Base-by-base conservation (phyloP, 2,797 vertebrate species). In the Gymnopithys bicolor region DNA sequence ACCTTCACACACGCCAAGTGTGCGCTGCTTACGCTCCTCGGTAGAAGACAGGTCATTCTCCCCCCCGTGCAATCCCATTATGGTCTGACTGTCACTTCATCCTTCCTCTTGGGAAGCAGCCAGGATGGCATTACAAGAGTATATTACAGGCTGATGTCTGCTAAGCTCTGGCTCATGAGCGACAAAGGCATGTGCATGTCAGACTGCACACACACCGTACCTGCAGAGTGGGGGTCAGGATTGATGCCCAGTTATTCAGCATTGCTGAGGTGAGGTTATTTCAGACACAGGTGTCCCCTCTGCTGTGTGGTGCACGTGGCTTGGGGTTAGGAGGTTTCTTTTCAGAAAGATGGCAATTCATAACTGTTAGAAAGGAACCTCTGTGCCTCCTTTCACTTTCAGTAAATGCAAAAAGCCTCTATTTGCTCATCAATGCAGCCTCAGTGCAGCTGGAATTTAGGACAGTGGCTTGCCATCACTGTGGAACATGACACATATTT, bases 51-150 rank as follows among this genome's bases (percentile, higher is more conserved):
- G 96, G 97, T 97, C 91, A 90, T 70, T 96, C 90, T 94, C 90
- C 89, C 96, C 95, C 79, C n/a, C 96, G 95, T 15, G 81, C 94
- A 97, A 97, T 97, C 97, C 89, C 94, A 96, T 97, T 97, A 97
- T 10, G 70, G 95, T 86, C 94, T 92, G 84, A 74, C 62, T 93
- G 95, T 88, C 84, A 68, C 75, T 95, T 91, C 89, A 94, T 92
- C 96, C 95, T 92, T 91, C 82, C 56, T 77, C 63, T 88, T 96
- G 97, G 96, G 80, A 90, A 39, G 52, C 71, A 87, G 96, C 97
- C 97, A 97, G 93, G 48, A 48, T 33, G 81, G 96, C 60, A 91
- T 97, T 96, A 96, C 41, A 35, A 45, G 94, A 52, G 56, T 89
- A 45, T 19, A 10, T 84, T 83, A 75, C 79, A 71, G 78, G 51